phyloP scores from a whole-genome alignment of 2,888 invertebrate genomes.

The Proisotoma minuta region DNA sequence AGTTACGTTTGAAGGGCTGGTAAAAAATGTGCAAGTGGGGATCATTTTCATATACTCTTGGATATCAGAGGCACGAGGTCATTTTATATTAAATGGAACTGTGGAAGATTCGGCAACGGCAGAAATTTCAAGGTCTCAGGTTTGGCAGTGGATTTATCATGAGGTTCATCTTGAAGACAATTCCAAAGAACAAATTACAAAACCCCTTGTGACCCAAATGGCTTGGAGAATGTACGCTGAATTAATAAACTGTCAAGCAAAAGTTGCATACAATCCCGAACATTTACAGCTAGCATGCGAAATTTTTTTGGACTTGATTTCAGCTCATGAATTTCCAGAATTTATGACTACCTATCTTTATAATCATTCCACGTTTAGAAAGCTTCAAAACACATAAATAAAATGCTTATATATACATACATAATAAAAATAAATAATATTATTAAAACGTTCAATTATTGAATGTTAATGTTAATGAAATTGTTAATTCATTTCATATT shows the following conservation, averaged over 20 bases:
- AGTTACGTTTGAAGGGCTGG: conserved; percentile 60
- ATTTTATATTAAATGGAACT: conserved; percentile 61
- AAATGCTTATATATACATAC: no score
- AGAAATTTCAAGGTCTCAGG: conserved; percentile 67
- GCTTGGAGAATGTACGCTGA: neutral
- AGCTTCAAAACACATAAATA: conserved; percentile 14
- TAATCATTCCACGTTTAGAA: conserved; percentile 50
- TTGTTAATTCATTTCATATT: no score
- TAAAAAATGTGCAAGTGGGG: conserved; percentile 62
- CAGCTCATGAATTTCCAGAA: conserved; percentile 59
- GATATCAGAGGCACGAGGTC: conserved; percentile 61
- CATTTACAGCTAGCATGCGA: conserved; percentile 51
- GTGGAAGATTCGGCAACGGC: conserved; percentile 72
- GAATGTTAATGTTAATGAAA: no score
- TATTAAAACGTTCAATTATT: no score
- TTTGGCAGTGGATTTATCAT: conserved; percentile 70
- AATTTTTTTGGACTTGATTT: conserved; percentile 61
- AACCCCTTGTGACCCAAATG: conserved; percentile 53
- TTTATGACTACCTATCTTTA: conserved; percentile 64
- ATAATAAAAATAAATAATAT: no score
- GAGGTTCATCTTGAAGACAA: conserved; percentile 58
- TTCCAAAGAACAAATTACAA: conserved; percentile 53
- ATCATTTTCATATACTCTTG: conserved; percentile 66
- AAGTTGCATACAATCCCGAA: neutral
- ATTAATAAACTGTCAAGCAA: neutral